Evolutionary conservation across 2,113 vertebrate species (phyloP).

Genomic region (Heterotilapia buettikoferi): DNA sequence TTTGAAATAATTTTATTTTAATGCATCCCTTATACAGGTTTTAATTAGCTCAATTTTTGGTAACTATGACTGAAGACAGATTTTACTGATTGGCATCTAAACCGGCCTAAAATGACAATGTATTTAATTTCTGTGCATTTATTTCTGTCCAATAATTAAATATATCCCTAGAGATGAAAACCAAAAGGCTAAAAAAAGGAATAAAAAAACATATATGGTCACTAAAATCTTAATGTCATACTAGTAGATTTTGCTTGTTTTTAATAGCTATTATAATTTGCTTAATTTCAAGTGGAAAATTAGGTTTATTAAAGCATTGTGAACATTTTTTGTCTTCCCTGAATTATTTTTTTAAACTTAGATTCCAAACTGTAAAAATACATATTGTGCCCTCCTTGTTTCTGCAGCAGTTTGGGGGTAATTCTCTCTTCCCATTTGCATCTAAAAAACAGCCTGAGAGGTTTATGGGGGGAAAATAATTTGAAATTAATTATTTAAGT

Average conservation of each 20-base stretch:
- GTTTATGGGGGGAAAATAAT: neutral
- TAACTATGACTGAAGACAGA: neutral
- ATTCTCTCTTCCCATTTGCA: neutral
- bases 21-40: fast-evolving
- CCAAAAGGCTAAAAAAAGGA: neutral
- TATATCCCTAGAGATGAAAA: neutral
- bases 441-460: neutral
- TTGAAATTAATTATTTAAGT: too few species aligned
- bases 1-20: fast-evolving
- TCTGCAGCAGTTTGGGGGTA: neutral
- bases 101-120: fast-evolving
- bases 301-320: neutral
- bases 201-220: neutral
- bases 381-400: neutral
- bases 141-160: neutral
- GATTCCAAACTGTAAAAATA: neutral
- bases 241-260: neutral
- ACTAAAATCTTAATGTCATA: neutral
- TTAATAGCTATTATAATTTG: neutral
- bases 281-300: neutral
- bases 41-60: fast-evolving
- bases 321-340: neutral
- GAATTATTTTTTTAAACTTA: neutral
- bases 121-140: neutral
- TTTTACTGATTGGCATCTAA: neutral